Percentiles rank a stretch among this genome's conserved stretches.
phyloP scores from a whole-genome alignment of 2,888 invertebrate species.

The Clitarchus hookeri region DNA sequence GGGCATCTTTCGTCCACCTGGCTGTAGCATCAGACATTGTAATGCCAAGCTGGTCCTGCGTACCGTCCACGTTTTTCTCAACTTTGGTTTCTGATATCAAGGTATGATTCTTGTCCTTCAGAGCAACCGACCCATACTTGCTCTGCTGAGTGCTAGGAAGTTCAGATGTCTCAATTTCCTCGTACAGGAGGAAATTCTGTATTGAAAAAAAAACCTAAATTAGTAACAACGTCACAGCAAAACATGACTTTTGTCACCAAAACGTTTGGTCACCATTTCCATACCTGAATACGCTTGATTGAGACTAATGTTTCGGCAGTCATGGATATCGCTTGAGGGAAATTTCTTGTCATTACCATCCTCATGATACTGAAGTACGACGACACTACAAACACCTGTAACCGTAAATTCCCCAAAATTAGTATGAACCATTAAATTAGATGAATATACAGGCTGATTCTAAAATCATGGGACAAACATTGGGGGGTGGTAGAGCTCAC shows the following conservation, averaged over 20 bases:
- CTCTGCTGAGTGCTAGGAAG: neutral
- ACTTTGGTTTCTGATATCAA: neutral
- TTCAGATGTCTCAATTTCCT: slow-evolving; percentile 51
- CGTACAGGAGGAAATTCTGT: slow-evolving; percentile 61
- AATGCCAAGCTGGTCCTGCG: neutral
- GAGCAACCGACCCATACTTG: neutral
- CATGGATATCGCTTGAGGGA: slow-evolving; percentile 83
- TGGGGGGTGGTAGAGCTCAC: too few relatives aligned
- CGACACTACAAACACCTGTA: slow-evolving; percentile 79
- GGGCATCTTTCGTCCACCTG: slow-evolving; percentile 44
- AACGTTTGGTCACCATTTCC: slow-evolving; percentile 46
- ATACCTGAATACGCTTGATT: slow-evolving; percentile 53
- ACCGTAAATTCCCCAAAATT: slow-evolving; percentile 19
- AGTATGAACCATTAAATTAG: too few relatives aligned
- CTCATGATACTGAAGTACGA: slow-evolving; percentile 87
- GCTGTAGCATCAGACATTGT: slow-evolving; percentile 38
- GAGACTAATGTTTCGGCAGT: slow-evolving; percentile 80
- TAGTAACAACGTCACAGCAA: neutral
- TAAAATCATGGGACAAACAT: too few relatives aligned
- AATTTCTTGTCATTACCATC: slow-evolving; percentile 82
- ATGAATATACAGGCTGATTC: too few relatives aligned
- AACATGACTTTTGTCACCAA: too few relatives aligned
- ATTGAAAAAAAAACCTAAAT: neutral
- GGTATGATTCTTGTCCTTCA: neutral
- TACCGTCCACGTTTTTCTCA: neutral